A percentile compares a stretch with the other conserved stretches of the same genome.
Evolutionary conservation across 2,113 vertebrate genomes (phyloP).

Genomic region (Aspiorhynchus laticeps): DNA sequence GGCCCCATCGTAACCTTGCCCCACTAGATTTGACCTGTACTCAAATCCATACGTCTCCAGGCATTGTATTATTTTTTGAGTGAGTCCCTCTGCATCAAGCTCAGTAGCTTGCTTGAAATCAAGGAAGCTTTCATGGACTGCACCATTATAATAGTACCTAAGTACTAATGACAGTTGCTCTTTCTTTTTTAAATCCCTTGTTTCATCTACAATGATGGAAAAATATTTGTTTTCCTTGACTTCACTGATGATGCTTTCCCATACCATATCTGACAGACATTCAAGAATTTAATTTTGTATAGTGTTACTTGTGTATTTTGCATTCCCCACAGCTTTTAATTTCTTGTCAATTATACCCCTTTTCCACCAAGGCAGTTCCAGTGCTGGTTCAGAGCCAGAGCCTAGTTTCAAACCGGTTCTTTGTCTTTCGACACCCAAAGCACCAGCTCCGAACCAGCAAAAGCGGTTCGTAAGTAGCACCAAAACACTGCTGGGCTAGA

Average conservation of each 20-base stretch:
- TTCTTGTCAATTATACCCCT: constrained; percentile 6
- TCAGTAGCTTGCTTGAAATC: constrained; percentile 4
- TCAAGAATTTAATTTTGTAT: not conserved
- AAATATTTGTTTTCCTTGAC: not conserved
- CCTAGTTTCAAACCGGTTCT: too few relatives aligned
- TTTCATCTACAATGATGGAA: not conserved
- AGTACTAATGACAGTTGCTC: not conserved
- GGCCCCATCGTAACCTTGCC: not conserved
- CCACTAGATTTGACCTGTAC: constrained; percentile 2
- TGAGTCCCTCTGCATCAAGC: not conserved
- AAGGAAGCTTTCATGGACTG: not conserved
- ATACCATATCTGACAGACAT: not conserved
- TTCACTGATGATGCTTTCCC: not conserved
- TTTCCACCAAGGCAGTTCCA: too few relatives aligned
- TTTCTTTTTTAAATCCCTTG: not conserved
- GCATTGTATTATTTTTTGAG: too few relatives aligned
- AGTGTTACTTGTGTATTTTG: constrained; percentile 1
- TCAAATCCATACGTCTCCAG: not conserved
- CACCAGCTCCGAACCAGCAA: too few relatives aligned
- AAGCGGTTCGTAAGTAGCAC: too few relatives aligned
- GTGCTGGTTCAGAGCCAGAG: too few relatives aligned
- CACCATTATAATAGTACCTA: not conserved
- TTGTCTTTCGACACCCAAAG: too few relatives aligned
- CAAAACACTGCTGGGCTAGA: too few relatives aligned
- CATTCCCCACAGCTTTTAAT: not conserved